Evolutionary conservation across 2,797 vertebrate genomes (phyloP), one percentile per base, ranked within the genome.

Genomic region (Mormyrus proboscirostris): DNA sequence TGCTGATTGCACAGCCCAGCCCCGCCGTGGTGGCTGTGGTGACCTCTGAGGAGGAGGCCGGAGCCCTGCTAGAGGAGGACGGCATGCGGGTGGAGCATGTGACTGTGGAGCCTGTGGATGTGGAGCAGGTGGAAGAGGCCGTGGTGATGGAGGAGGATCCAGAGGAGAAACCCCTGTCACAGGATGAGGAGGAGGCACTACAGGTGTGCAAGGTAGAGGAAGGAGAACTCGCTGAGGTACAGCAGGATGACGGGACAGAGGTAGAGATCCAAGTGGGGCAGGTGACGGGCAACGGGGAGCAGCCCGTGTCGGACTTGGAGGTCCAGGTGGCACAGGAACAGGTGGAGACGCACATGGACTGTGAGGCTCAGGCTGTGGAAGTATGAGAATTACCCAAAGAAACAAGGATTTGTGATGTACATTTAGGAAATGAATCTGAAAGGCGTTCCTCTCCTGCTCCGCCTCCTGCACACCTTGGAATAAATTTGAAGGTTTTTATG

Each of bases 241-340:
- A 95, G 1, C 95, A 96, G 0, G 94, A 96, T 16, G 95, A 95
- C 86, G 94, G 95, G 91, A 92, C 96, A 22, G 95, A 95, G 0
- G 94, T 99, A 88, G 96, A 96, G 90, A 96, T 98, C 94, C 97
- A 98, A 88, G 94, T 98, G 94, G 97, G 97, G 93, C 97, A 96
- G 3, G 93, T 95, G 90, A 94, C 94, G 5, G 87, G 41, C 84
- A 53, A n/a, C n/a, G 92, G 93, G 5, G 86, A 88, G 9, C 91
- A 93, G 14, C 89, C 93, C 0, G 92, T 96, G 69, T 94, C 95
- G 12, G 95, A 95, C 16, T 94, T 95, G 4, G 95, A 96, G 91
- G 95, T 97, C 89, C 96, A 97, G 0, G 95, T 97, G 87, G 95
- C 96, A 90, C 95, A 97, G 92, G 93, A 96, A 83, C 96, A 96